These are phyloP conservation scores for Clunio marinus DNA, from an alignment of 2,888 invertebrate species.

Conservation along the genomic window DNA sequence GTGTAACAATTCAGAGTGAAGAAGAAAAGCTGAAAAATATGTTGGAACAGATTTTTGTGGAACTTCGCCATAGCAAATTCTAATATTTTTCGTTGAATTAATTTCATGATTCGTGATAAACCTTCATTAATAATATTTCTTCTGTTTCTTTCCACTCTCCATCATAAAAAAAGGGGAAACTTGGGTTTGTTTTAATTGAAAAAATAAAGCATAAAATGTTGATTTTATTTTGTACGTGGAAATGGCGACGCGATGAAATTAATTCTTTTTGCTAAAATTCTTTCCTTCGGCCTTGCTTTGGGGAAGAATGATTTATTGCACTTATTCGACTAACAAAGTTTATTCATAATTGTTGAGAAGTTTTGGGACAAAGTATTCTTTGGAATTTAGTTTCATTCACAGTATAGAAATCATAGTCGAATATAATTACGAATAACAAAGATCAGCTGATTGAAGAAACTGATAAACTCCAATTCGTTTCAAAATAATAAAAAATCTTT, in stretches of 20 bases:
- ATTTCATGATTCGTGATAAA: slow-evolving; percentile 22
- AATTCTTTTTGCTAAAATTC: slow-evolving; percentile 1
- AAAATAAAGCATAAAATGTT: slow-evolving; percentile 7
- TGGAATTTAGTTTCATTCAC: no score
- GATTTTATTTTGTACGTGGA: not conserved
- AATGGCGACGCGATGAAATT: slow-evolving; percentile 33
- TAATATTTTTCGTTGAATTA: slow-evolving; percentile 10
- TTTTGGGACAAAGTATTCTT: no score
- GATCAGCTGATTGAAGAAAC: no score
- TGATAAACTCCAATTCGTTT: no score
- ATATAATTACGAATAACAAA: no score
- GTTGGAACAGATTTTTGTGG: not conserved
- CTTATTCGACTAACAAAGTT: not conserved
- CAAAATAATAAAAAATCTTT: no score
- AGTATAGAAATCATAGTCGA: no score
- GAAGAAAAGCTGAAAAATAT: not conserved
- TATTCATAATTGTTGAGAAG: no score
- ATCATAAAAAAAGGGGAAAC: slow-evolving; percentile 7
- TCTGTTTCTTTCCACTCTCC: not conserved
- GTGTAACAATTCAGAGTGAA: no score
- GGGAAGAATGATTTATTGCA: not conserved
- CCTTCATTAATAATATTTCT: slow-evolving; percentile 25
- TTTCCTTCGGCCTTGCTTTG: not conserved
- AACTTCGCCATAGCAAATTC: slow-evolving; percentile 26
- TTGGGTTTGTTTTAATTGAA: slow-evolving; percentile 10